Evolutionary conservation across 2,888 invertebrate species (phyloP), one percentile per base, ranked within the genome.

Genomic region (Melinaea menophilus): DNA sequence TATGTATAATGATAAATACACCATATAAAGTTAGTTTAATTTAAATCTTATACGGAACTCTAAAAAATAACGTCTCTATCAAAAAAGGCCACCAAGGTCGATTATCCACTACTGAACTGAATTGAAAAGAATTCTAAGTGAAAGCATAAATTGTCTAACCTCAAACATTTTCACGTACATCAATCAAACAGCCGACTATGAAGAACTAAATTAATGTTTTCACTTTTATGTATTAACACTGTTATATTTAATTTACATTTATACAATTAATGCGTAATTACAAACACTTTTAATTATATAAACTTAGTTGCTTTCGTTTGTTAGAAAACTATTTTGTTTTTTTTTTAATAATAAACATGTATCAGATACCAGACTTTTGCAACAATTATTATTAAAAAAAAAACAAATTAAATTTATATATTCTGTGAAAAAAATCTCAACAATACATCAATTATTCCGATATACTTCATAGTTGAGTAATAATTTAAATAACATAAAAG

Each of bases 71-170:
- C 45, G 34, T 61, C 55, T 61, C 47, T 48, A 59, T 59, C 37
- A 41, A 41, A 37, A 34, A 35, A 69, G 79, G 72, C 79, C 79
- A 79, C 80, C 78, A 73, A 73, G 73, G 73, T 74, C 72, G 78
- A 71, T 67, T 69, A 75, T 76, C 75, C 84, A 82, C 85, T 84
- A 82, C 85, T 81, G 85, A 86, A 87, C 85, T 86, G 84, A 82
- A 78, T 84, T 85, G 76, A 81, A 81, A 79, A 78, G 78, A 78
- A 80, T 78, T 81, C 81, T 79, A 79, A 80, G 80, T 83, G 80
- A 85, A 86, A 84, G 82, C 80, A 82, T 80, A 79, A 80, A 80
- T 85, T 80, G 83, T 87, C 84, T 81, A 83, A 86, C 86, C 79
- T 81, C 80, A 65, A 61, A 85, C 84, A 31, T 85, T 83, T 81